phyloP scores from a whole-genome alignment of 30 jellyfish, hydroid and myxozoan species.

The Aurelia aurita complex sp. Pacific region DNA sequence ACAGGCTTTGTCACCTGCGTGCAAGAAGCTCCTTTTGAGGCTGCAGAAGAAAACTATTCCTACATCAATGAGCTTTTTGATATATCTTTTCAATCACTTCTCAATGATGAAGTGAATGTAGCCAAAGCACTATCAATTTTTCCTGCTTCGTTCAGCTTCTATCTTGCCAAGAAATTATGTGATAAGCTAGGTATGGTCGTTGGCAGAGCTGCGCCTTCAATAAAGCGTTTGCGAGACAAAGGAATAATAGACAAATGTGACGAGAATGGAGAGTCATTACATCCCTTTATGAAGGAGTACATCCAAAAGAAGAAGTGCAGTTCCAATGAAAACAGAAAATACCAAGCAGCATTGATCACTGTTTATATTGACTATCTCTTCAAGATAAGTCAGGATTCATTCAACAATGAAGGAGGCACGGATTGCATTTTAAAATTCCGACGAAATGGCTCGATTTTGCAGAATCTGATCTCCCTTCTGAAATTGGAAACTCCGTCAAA shows the following conservation, averaged over 20 bases:
- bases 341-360: background rate
- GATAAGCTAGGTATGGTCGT: background rate
- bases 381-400: background rate
- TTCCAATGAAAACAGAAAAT: background rate
- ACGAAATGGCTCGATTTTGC: background rate
- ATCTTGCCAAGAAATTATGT: background rate
- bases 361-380: slow-evolving; percentile 1
- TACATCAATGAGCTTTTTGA: background rate
- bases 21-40: background rate
- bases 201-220: no score
- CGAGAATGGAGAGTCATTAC: background rate
- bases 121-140: background rate
- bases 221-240: slow-evolving; percentile 1
- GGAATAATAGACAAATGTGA: background rate
- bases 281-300: background rate
- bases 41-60: background rate
- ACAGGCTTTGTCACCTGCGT: background rate
- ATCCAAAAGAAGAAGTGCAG: background rate
- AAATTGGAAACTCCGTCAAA: background rate
- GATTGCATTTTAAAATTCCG: background rate
- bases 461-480: background rate
- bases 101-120: background rate
- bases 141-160: background rate
- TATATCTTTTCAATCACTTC: background rate
- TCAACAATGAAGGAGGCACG: background rate